These are phyloP conservation scores for Trachelus iudaicus DNA, from an alignment of 2,888 invertebrate species.

Conservation along the genomic window DNA sequence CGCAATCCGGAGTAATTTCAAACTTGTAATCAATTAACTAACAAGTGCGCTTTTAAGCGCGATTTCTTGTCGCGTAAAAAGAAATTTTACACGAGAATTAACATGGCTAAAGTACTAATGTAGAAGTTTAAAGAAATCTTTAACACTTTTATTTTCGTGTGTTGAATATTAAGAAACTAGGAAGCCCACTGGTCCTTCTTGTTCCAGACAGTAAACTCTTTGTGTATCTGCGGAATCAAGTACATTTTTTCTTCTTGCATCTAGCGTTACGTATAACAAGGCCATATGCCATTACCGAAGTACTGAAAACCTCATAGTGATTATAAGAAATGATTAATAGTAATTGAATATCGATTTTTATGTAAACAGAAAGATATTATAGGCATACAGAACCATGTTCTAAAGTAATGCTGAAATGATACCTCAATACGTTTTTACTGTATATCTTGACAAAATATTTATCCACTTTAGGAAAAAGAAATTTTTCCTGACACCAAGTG, in stretches of 20 bases:
- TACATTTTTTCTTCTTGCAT: background rate
- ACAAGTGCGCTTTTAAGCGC: background rate
- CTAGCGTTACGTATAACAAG: background rate
- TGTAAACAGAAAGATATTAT: too few relatives aligned
- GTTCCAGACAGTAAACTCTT: background rate
- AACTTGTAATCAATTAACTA: background rate
- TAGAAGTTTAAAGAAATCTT: background rate
- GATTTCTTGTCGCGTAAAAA: background rate
- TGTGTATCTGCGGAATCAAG: background rate
- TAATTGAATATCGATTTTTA: background rate
- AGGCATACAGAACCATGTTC: too few relatives aligned
- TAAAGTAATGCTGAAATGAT: too few relatives aligned
- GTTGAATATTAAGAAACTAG: background rate
- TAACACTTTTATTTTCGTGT: background rate
- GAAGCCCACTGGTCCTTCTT: background rate
- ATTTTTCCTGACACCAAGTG: background rate
- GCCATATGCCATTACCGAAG: background rate
- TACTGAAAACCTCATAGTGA: background rate
- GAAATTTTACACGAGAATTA: too few relatives aligned
- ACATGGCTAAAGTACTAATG: background rate
- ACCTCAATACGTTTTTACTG: background rate
- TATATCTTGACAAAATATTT: background rate
- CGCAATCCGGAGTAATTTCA: background rate
- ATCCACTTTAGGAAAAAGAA: background rate
- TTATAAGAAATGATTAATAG: background rate